Conservation (phyloP, 2,113 vertebrate species). For the Trematomus loennbergii region DNA sequence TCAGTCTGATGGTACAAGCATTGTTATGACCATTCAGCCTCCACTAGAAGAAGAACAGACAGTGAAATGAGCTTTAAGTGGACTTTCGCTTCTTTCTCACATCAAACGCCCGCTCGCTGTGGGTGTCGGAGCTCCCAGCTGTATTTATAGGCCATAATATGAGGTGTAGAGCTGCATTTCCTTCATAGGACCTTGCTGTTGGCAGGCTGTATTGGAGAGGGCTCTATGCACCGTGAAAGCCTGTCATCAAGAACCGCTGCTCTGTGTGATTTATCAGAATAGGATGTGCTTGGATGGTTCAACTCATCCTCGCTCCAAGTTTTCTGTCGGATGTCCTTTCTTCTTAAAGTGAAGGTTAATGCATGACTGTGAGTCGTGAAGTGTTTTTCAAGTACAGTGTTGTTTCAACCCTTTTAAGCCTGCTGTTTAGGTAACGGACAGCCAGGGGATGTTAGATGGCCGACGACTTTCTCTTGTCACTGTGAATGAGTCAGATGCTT, state of each 20-base stretch:
- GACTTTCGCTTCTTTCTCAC: slow-evolving; percentile 48
- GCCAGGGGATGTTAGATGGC: slow-evolving; percentile 24
- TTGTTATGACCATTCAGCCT: not conserved
- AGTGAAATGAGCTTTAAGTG: slow-evolving; percentile 26
- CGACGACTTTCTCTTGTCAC: slow-evolving; percentile 39
- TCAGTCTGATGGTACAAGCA: not conserved
- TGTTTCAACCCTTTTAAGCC: slow-evolving; percentile 9
- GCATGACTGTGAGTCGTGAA: not conserved
- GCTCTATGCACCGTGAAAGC: slow-evolving; percentile 55
- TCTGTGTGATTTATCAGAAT: slow-evolving; percentile 69
- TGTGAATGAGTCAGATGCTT: slow-evolving; percentile 40
- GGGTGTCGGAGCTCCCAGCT: slow-evolving; percentile 45
- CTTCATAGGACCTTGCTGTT: slow-evolving; percentile 74
- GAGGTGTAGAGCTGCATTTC: slow-evolving; percentile 64
- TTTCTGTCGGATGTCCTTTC: slow-evolving; percentile 23
- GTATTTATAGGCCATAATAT: slow-evolving; percentile 72
- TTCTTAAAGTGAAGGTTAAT: slow-evolving; percentile 12
- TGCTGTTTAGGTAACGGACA: slow-evolving; percentile 12
- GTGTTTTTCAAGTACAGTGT: not conserved
- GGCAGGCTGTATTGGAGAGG: slow-evolving; percentile 51
- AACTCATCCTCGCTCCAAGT: slow-evolving; percentile 12
- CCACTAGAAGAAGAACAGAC: not conserved
- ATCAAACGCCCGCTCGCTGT: slow-evolving; percentile 9
- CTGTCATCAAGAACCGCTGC: slow-evolving; percentile 65
- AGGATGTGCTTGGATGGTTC: slow-evolving; percentile 59